Evolutionary conservation across 1,140 invertebrate genomes (phyloP).

Genomic region (Euura saliciscinereae): DNA sequence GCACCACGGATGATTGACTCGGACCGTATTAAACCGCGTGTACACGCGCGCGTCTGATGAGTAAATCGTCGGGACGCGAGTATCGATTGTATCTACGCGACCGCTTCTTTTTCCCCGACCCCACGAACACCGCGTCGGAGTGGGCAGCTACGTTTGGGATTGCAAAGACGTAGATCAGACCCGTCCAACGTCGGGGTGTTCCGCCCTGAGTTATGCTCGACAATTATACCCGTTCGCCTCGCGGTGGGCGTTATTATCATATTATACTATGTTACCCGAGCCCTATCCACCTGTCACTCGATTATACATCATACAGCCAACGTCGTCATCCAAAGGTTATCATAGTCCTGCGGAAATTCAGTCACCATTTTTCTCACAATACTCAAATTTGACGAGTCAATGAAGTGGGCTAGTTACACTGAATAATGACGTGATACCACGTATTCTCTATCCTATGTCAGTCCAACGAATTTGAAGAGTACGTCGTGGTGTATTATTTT

Average conservation of each 20-base stretch:
- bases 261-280: slow-evolving; percentile 45
- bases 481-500: too few relatives aligned
- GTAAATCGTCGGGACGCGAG: not conserved
- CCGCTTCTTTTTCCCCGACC: not conserved
- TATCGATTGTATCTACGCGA: not conserved
- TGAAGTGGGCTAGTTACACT: too few relatives aligned
- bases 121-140: not conserved
- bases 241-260: slow-evolving; percentile 55
- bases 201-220: slow-evolving; percentile 56
- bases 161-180: slow-evolving; percentile 51
- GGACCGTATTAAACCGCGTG: not conserved
- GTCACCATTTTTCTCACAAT: too few relatives aligned
- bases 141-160: slow-evolving; percentile 38
- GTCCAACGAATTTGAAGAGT: too few relatives aligned
- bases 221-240: slow-evolving; percentile 55
- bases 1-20: slow-evolving; percentile 3
- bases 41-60: too few relatives aligned
- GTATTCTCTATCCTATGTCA: too few relatives aligned
- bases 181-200: slow-evolving; percentile 45
- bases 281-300: not conserved
- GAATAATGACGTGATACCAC: too few relatives aligned
- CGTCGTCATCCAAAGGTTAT: not conserved
- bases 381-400: too few relatives aligned
- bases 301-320: not conserved
- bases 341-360: too few relatives aligned